Evolutionary conservation across 2,888 invertebrate species (phyloP).

Genomic region (Callyntrura guangdongensis): DNA sequence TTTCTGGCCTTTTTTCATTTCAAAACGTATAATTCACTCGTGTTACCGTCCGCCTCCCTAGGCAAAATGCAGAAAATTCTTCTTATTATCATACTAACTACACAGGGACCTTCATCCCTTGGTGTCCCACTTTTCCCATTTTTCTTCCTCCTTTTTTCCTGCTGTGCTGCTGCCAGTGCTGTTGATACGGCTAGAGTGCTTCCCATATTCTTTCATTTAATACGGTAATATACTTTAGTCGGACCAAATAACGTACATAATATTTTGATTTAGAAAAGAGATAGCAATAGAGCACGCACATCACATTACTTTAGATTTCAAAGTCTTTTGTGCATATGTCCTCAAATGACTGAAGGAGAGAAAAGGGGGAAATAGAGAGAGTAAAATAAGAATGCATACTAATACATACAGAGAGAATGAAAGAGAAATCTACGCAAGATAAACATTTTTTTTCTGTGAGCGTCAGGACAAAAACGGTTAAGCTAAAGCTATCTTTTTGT

Average conservation of each 20-base stretch:
- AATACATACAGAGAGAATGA: not conserved
- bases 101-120: conserved; percentile 40
- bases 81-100: conserved; percentile 60
- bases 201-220: conserved; percentile 19
- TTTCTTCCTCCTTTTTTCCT: conserved; percentile 8
- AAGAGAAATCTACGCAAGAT: not conserved
- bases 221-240: conserved; percentile 25
- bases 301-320: conserved; percentile 59
- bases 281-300: conserved; percentile 56
- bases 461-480: not conserved
- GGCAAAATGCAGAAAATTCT: conserved; percentile 55
- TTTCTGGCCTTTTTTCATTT: conserved; percentile 57
- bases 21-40: conserved; percentile 56
- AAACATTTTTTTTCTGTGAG: conserved; percentile 5
- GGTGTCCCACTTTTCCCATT: conserved; percentile 30
- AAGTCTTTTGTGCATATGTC: conserved; percentile 42
- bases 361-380: not conserved
- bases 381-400: not conserved
- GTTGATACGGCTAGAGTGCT: not conserved
- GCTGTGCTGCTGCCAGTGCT: not conserved
- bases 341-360: too few relatives aligned
- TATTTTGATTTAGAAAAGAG: conserved; percentile 48
- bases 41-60: conserved; percentile 40
- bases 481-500: conserved; percentile 10
- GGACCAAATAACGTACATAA: not conserved